A percentile compares a stretch with the other conserved stretches of the same genome.
These are phyloP conservation scores for Polyergus mexicanus DNA, from an alignment of 1,140 invertebrate species.

Conservation along the genomic window DNA sequence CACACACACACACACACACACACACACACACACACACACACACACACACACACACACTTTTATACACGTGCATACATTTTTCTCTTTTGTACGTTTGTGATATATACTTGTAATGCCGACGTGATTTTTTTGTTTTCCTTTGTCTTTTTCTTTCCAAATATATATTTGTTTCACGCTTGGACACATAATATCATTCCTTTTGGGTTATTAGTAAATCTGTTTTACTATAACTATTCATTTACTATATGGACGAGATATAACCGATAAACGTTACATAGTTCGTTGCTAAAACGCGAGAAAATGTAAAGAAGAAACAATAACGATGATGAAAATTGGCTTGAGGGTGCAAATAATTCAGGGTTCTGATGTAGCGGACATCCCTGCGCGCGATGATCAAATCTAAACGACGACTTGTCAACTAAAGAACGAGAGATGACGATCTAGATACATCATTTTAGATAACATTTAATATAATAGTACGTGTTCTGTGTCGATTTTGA, in stretches of 20 bases:
- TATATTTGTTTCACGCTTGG: not conserved
- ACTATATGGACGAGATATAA: not conserved
- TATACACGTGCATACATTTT: too few species aligned
- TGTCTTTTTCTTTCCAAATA: conserved; percentile 18
- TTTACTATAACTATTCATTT: not conserved
- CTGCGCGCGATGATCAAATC: conserved; percentile 72
- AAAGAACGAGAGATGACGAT: conserved; percentile 56
- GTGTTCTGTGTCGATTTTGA: conserved; percentile 58
- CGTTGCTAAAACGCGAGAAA: not conserved
- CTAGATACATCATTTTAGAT: conserved; percentile 46
- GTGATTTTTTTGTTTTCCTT: not conserved
- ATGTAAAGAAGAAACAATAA: conserved; percentile 22
- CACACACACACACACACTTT: too few species aligned
- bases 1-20: too few species aligned
- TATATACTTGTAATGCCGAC: not conserved
- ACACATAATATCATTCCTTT: not conserved
- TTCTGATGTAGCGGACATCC: conserved; percentile 48
- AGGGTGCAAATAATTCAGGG: conserved; percentile 33
- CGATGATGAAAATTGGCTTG: not conserved
- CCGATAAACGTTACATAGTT: not conserved
- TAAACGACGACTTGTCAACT: conserved; percentile 53
- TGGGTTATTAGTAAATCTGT: not conserved
- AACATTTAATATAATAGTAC: conserved; percentile 64
- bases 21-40: too few species aligned
- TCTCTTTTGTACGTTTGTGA: not conserved